Evolutionary conservation across 2,888 invertebrate genomes (phyloP).

Genomic region (Selenia dentaria): DNA sequence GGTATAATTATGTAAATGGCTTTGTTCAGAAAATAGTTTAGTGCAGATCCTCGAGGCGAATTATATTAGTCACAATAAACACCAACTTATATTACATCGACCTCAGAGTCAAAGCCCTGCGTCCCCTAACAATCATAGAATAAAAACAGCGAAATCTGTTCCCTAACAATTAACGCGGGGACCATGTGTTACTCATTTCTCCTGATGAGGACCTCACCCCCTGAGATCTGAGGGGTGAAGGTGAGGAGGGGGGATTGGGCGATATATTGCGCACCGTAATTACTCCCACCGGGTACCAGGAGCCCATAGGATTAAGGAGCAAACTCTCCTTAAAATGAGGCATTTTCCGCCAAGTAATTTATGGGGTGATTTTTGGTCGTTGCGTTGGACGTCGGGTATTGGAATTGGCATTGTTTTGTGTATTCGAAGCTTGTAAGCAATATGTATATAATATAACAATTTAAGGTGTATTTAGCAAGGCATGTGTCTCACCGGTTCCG

Average conservation of each 20-base stretch:
- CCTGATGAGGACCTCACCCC: conserved; percentile 66
- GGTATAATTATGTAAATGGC: no score
- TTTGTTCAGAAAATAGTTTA: no score
- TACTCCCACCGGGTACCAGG: conserved; percentile 70
- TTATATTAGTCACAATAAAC: conserved; percentile 17
- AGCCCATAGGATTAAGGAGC: conserved; percentile 69
- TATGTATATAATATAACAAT: no score
- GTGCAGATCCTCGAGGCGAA: no score
- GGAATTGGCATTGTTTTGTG: conserved; percentile 15
- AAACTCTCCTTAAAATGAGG: conserved; percentile 70
- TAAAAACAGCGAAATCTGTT: conserved; percentile 57
- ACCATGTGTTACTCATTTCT: conserved; percentile 74
- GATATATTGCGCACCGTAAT: conserved; percentile 75
- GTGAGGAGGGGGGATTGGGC: conserved; percentile 47
- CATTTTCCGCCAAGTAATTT: conserved; percentile 63
- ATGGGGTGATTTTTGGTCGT: conserved; percentile 52
- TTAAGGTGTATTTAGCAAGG: no score
- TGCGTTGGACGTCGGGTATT: conserved; percentile 8
- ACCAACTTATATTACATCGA: conserved; percentile 9
- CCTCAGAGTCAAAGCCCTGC: conserved; percentile 25
- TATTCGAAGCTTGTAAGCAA: background rate
- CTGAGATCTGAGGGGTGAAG: conserved; percentile 19
- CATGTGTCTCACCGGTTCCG: no score
- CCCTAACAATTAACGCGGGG: conserved; percentile 71
- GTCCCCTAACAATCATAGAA: conserved; percentile 56